Percentiles rank a stretch among this genome's conserved stretches.
phyloP scores from a whole-genome alignment of 2,113 vertebrate species.

The mouse (Mus musculus) region DNA sequence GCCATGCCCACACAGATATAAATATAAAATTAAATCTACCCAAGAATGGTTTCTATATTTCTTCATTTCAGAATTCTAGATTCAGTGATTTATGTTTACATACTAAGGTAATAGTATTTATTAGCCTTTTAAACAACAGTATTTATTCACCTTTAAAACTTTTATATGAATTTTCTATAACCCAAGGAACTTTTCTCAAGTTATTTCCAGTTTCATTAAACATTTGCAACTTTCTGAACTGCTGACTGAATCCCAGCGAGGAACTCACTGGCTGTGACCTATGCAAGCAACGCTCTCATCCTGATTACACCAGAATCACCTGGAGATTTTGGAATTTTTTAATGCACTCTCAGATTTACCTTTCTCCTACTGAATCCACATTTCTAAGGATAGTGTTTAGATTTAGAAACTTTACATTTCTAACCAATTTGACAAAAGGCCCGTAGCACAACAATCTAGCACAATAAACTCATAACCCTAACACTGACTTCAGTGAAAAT shows the following conservation, averaged over 20 bases:
- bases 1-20: background rate
- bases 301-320: background rate
- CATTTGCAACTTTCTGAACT: background rate
- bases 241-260: background rate
- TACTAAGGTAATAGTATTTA: background rate
- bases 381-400: background rate
- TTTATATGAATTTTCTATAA: conserved; percentile 34
- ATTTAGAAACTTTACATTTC: background rate
- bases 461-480: conserved; percentile 52
- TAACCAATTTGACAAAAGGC: conserved; percentile 39
- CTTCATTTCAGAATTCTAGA: conserved; percentile 26
- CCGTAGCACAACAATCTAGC: background rate
- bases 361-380: background rate
- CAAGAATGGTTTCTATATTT: background rate
- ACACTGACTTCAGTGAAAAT: conserved; percentile 16
- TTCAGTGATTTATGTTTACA: background rate
- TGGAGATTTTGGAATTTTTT: background rate
- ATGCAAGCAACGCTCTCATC: background rate
- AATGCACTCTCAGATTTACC: background rate
- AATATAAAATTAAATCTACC: background rate
- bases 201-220: conserved; percentile 48
- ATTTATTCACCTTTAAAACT: conserved; percentile 16
- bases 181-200: background rate
- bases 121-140: background rate
- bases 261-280: background rate